A percentile compares a stretch with the other conserved stretches of the same genome.
Evolutionary conservation across 92 coral and sea anemone species (phyloP).

Genomic region (Isaurus tuberculatus): DNA sequence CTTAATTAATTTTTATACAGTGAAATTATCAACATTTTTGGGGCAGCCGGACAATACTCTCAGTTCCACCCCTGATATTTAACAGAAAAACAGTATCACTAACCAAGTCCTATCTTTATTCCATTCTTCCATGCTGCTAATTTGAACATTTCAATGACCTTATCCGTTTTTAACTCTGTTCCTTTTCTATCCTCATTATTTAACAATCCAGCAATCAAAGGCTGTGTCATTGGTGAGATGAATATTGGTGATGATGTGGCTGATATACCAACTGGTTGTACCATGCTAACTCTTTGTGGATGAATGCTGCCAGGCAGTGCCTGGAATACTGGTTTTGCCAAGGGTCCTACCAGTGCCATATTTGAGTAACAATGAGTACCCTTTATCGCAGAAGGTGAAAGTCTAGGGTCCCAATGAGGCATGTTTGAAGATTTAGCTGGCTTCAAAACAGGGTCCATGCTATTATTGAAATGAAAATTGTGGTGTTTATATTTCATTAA

Average conservation of each 20-base stretch:
- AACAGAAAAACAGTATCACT: conserved; percentile 1
- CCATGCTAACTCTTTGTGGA: conserved; percentile 1
- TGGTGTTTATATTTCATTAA: too few relatives aligned
- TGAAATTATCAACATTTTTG: too few relatives aligned
- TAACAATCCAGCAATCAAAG: background rate
- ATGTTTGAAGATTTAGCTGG: background rate
- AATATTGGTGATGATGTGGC: conserved; percentile 14
- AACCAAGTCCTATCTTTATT: conserved; percentile 31
- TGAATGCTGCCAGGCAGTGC: background rate
- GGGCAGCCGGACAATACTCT: too few relatives aligned
- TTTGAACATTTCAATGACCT: conserved; percentile 25
- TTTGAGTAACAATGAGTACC: background rate
- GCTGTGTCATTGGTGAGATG: conserved; percentile 22
- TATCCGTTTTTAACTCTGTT: background rate
- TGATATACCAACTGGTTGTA: conserved; percentile 9
- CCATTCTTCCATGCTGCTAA: conserved; percentile 47
- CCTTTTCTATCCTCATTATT: background rate
- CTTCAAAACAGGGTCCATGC: conserved; percentile 1
- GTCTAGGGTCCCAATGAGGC: background rate
- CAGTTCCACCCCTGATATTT: background rate
- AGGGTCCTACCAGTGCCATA: background rate
- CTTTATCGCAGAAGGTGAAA: background rate
- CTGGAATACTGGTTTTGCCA: background rate
- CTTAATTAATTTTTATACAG: too few relatives aligned
- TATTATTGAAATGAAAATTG: too few relatives aligned